Evolutionary conservation across 2,888 invertebrate species (phyloP).

Genomic region (Anaspis maculata): DNA sequence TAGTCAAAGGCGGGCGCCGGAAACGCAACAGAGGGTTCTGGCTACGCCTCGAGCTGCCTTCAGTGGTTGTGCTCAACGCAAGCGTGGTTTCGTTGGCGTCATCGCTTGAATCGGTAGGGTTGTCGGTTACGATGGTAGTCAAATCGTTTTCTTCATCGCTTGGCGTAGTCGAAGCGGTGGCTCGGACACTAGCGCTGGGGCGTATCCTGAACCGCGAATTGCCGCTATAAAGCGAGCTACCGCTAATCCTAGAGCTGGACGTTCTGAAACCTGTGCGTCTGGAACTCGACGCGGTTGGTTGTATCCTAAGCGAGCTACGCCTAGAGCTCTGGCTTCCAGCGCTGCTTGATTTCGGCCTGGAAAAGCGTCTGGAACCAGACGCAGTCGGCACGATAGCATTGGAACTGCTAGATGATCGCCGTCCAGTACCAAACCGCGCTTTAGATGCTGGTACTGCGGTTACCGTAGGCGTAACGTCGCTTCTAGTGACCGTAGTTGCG

Average conservation of each 20-base stretch:
- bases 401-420: conserved; percentile 28
- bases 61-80: conserved; percentile 51
- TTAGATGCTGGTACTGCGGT: conserved; percentile 80
- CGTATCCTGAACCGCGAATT: conserved; percentile 49
- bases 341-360: conserved; percentile 42
- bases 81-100: conserved; percentile 54
- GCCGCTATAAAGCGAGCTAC: conserved; percentile 32
- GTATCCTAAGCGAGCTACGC: conserved; percentile 46
- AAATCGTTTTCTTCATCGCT: conserved; percentile 45
- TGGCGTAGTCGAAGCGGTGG: conserved; percentile 34
- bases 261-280: conserved; percentile 49
- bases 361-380: conserved; percentile 45
- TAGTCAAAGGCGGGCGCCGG: conserved; percentile 54
- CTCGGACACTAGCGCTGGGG: conserved; percentile 51
- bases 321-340: conserved; percentile 35
- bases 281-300: conserved; percentile 46
- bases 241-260: conserved; percentile 30
- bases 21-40: conserved; percentile 69
- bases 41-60: conserved; percentile 54
- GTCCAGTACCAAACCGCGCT: conserved; percentile 46
- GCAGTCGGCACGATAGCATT: conserved; percentile 34
- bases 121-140: conserved; percentile 52
- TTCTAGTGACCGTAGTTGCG: conserved; percentile 77
- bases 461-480: conserved; percentile 78
- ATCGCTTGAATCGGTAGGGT: conserved; percentile 48